These are phyloP conservation scores for Diaphora mendica DNA, from an alignment of 2,888 invertebrate species.

Conservation along the genomic window DNA sequence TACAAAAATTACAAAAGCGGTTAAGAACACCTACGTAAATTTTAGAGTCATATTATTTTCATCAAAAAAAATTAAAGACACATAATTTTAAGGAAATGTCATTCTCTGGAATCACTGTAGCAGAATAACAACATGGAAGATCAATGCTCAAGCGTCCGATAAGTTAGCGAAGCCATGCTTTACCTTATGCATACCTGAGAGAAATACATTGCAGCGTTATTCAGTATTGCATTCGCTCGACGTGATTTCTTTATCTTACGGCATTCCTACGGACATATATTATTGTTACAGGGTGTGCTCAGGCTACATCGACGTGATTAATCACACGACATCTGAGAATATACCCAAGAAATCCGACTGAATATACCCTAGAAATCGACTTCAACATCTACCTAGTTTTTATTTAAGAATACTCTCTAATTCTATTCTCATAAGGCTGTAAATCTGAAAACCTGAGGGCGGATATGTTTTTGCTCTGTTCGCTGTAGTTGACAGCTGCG, in stretches of 20 bases:
- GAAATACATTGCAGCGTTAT: conserved; percentile 88
- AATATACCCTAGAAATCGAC: neutral
- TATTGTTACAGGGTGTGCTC: conserved; percentile 58
- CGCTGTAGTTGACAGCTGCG: neutral
- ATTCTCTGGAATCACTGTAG: neutral
- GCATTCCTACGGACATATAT: conserved; percentile 86
- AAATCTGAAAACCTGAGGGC: neutral
- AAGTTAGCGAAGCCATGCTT: conserved; percentile 55
- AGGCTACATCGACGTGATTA: conserved; percentile 11
- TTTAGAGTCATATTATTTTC: neutral
- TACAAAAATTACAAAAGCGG: neutral
- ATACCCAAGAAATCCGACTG: neutral
- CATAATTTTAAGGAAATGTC: neutral
- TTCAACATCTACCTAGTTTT: neutral
- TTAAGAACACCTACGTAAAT: neutral
- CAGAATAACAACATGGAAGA: conserved; percentile 31
- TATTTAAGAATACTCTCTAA: neutral
- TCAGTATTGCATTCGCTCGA: conserved; percentile 88
- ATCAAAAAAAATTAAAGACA: neutral
- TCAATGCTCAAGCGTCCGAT: conserved; percentile 40
- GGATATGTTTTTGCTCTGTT: neutral
- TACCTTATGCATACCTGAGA: conserved; percentile 87
- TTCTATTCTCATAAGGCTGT: neutral
- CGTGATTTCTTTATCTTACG: conserved; percentile 87
- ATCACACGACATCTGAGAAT: neutral